These are phyloP conservation scores for Percopsis omiscomaycus DNA, from an alignment of 2,797 vertebrate genomes.

Conservation along the genomic window DNA sequence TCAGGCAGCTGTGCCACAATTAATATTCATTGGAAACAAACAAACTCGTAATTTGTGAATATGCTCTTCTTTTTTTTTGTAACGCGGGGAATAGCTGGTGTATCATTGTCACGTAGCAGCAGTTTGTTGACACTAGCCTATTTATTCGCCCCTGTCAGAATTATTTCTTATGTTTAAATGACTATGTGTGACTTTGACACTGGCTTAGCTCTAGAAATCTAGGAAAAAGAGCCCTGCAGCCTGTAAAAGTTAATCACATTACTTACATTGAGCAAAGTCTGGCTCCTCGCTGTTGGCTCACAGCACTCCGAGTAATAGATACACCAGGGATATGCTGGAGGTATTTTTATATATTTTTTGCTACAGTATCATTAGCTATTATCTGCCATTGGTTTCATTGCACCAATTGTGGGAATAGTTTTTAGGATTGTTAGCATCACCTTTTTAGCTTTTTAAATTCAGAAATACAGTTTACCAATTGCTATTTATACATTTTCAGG, in stretches of 20 bases:
- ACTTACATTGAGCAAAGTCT: conserved; percentile 40
- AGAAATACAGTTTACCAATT: too few relatives aligned
- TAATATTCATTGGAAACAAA: conserved; percentile 49
- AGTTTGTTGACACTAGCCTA: conserved; percentile 16
- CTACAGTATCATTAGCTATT: conserved; percentile 30
- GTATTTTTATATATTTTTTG: background rate
- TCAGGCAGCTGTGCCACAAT: conserved; percentile 53
- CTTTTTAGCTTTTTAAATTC: too few relatives aligned
- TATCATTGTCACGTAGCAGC: background rate
- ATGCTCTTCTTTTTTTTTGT: conserved; percentile 27
- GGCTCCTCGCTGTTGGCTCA: conserved; percentile 41
- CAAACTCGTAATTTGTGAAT: conserved; percentile 46
- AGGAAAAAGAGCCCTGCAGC: conserved; percentile 44
- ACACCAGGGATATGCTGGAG: conserved; percentile 32
- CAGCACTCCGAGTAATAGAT: conserved; percentile 47
- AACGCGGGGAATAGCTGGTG: conserved; percentile 3
- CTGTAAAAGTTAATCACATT: conserved; percentile 71
- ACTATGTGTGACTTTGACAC: conserved; percentile 53
- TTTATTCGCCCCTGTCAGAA: conserved; percentile 35
- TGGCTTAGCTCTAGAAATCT: conserved; percentile 35
- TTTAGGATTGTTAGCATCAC: too few relatives aligned
- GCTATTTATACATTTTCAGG: too few relatives aligned
- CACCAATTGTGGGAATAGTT: conserved; percentile 17
- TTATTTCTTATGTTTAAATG: conserved; percentile 47
- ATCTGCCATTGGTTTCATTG: conserved; percentile 19